Base-by-base conservation (phyloP, 37 sponge, comb jelly and placozoan species). In the Halisarca cf. caerulea region DNA sequence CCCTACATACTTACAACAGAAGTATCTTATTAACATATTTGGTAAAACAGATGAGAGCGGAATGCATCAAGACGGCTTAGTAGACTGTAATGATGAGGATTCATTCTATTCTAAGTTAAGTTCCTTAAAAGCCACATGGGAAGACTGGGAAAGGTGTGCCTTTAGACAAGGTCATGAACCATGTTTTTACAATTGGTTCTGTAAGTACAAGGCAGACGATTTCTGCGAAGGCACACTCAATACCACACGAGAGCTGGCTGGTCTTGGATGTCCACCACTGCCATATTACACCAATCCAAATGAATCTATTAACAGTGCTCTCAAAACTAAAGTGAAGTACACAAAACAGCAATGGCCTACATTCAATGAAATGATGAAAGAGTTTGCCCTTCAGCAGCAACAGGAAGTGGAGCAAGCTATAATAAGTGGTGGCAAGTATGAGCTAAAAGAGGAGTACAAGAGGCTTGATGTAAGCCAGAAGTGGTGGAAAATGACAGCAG, bases 281-380 rank as follows among this genome's bases (percentile, higher is more conserved):
- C 54, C 54, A 43, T 79, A 79, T 27, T 79, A 45, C 57, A 79
- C 80, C 3, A 79, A 79, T 24, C 55, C 58, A 8, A 79, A 79
- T 79, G 80, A 79, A 79, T 42, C 80, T 15, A 79, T 79, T 6
- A 79, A 79, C 80, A 44, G 80, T 79, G 58, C 80, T 11, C 55
- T 79, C 4, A 79, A 79, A 11, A 79, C 5, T 62, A 82, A 82
- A 7, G 60, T 38, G 18, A 59, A 82, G 4, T 82, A 21, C 66
- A 59, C 43, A 58, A 79, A 79, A 55, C 80, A 53, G 44, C 54
- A 79, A 44, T 47, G 44, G 55, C 80, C 55, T 21, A 32, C 9
- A 4, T 79, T 79, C 5, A 25, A 32, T 54, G 24, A 5, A 27
- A 54, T 1, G 33, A 55, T 80, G 58, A 58, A 80, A 59, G 4